Conservation (phyloP, 2,888 invertebrate genomes). For the Eupsilia transversa region DNA sequence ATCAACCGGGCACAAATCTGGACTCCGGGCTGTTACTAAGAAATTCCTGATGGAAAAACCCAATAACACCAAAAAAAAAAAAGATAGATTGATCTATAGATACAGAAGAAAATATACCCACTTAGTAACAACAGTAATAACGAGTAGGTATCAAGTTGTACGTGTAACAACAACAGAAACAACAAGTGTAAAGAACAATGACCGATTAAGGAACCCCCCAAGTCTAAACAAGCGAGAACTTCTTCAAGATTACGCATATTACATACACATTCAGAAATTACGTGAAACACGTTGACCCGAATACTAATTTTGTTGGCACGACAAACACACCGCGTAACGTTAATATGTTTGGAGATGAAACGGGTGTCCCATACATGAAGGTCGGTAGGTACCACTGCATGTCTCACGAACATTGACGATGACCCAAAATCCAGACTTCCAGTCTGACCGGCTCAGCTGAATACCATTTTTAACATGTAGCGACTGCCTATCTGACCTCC, state of each 20-base stretch:
- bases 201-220: conserved; percentile 50
- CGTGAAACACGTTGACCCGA: conserved; percentile 49
- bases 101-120: conserved; percentile 15
- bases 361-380: conserved; percentile 14
- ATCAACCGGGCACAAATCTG: no score
- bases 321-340: conserved; percentile 50
- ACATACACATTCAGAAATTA: conserved; percentile 54
- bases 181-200: conserved; percentile 52
- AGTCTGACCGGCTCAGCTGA: no score
- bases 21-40: no score
- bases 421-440: no score
- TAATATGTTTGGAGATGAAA: conserved; percentile 51
- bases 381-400: conserved; percentile 1
- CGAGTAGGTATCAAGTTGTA: conserved; percentile 28
- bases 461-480: no score
- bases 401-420: conserved; percentile 10
- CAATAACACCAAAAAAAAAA: no score
- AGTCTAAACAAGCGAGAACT: conserved; percentile 34
- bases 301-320: conserved; percentile 54
- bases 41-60: no score
- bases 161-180: conserved; percentile 23
- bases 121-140: conserved; percentile 10
- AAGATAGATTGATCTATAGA: no score
- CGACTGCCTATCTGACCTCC: no score
- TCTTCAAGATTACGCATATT: conserved; percentile 42